Conservation (phyloP, 2,797 vertebrate species). For the Anas georgica region DNA sequence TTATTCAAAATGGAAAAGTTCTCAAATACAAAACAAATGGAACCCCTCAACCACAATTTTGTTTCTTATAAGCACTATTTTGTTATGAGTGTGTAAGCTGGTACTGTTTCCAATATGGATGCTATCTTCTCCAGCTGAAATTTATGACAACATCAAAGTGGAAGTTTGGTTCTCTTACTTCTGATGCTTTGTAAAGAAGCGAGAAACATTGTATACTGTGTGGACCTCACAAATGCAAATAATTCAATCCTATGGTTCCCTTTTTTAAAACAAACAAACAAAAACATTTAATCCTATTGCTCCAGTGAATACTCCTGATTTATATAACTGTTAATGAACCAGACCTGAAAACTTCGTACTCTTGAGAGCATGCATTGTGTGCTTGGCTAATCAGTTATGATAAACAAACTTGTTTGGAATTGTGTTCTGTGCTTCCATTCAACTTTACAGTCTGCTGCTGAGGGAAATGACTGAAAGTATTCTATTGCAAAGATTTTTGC, state of each 20-base stretch:
- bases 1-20: neutral
- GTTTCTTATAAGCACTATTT: neutral
- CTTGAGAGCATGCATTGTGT: neutral
- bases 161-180: slow-evolving; percentile 20
- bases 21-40: neutral
- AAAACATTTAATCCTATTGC: neutral
- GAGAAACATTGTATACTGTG: neutral
- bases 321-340: neutral
- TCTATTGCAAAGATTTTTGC: neutral
- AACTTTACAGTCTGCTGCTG: neutral
- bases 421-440: neutral
- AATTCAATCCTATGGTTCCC: neutral
- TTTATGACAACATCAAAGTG: neutral
- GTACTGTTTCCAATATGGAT: neutral
- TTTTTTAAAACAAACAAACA: neutral
- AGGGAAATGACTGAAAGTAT: neutral
- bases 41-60: neutral
- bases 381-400: neutral
- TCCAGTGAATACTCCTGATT: neutral
- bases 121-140: neutral
- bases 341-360: neutral
- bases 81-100: neutral
- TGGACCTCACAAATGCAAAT: neutral
- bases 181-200: neutral
- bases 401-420: neutral